A percentile compares a stretch with the other conserved stretches of the same genome.
Conservation (phyloP, 2,113 vertebrate species). For the Camelus dromedarius region DNA sequence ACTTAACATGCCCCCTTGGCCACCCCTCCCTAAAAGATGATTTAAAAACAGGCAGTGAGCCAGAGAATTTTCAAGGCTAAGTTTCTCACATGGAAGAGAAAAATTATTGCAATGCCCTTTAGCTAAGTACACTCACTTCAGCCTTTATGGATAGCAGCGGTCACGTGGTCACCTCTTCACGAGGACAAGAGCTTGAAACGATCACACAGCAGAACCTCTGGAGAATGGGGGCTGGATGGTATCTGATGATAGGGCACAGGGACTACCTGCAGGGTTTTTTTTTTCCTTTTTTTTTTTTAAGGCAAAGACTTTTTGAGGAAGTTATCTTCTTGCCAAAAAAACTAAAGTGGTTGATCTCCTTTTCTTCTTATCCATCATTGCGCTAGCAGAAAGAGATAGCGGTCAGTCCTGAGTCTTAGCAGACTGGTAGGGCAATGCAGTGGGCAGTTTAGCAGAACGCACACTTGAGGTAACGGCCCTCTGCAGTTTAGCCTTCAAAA, state of each 20-base stretch:
- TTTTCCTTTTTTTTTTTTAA: neutral
- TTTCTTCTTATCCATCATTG: neutral
- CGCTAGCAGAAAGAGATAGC: neutral
- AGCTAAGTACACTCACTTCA: conserved; percentile 79
- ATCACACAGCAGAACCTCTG: neutral
- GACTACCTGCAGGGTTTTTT: neutral
- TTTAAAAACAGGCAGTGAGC: conserved; percentile 63
- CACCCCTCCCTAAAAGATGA: conserved; percentile 17
- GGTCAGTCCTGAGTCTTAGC: neutral
- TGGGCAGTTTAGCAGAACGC: neutral
- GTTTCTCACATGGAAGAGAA: conserved; percentile 73
- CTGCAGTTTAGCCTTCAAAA: neutral
- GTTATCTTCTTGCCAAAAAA: neutral
- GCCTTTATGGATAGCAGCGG: conserved; percentile 62
- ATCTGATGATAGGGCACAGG: neutral
- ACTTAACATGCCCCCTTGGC: neutral
- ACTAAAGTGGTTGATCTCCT: neutral
- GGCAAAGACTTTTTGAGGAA: neutral
- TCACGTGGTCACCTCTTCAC: conserved; percentile 47
- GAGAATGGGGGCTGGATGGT: neutral
- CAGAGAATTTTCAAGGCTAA: conserved; percentile 72
- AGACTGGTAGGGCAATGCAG: neutral
- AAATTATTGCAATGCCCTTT: conserved; percentile 76
- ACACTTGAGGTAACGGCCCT: neutral
- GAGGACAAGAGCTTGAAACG: conserved; percentile 48